A percentile compares a stretch with the other conserved stretches of the same genome.
Conservation (phyloP, 2,113 vertebrate genomes). For the Pelvicachromis taeniatus region DNA sequence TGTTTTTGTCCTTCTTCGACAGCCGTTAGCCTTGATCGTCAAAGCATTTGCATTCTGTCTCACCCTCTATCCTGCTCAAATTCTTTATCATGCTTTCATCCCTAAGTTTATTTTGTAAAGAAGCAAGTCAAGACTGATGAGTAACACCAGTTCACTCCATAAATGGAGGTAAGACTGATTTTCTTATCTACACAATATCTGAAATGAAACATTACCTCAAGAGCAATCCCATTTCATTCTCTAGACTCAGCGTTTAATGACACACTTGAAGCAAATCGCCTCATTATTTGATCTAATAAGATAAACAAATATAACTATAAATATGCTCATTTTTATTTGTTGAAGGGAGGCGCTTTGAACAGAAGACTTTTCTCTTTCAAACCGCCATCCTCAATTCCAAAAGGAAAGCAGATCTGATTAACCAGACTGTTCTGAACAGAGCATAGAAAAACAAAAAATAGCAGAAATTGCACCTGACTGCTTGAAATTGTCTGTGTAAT, state of each 20-base stretch:
- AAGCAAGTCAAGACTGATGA: slow-evolving; percentile 84
- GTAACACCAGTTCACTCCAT: slow-evolving; percentile 71
- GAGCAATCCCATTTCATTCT: background rate
- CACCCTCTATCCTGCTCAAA: slow-evolving; percentile 21
- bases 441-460: background rate
- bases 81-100: slow-evolving; percentile 59
- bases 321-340: background rate
- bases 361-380: slow-evolving; percentile 2
- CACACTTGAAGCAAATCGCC: slow-evolving; percentile 11
- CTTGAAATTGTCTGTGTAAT: background rate
- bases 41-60: slow-evolving; percentile 62
- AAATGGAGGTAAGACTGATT: slow-evolving; percentile 36
- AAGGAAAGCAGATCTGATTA: background rate
- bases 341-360: background rate
- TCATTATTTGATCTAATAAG: slow-evolving; percentile 1
- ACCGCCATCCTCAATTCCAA: background rate
- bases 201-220: background rate
- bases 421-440: background rate
- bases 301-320: background rate
- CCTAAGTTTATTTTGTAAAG: slow-evolving; percentile 67
- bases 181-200: slow-evolving; percentile 17
- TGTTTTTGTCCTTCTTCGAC: slow-evolving; percentile 21
- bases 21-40: slow-evolving; percentile 64
- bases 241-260: background rate
- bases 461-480: background rate